A percentile compares a stretch with the other conserved stretches of the same genome.
Conservation (phyloP, 2,113 vertebrate genomes). For the Chauna torquata region DNA sequence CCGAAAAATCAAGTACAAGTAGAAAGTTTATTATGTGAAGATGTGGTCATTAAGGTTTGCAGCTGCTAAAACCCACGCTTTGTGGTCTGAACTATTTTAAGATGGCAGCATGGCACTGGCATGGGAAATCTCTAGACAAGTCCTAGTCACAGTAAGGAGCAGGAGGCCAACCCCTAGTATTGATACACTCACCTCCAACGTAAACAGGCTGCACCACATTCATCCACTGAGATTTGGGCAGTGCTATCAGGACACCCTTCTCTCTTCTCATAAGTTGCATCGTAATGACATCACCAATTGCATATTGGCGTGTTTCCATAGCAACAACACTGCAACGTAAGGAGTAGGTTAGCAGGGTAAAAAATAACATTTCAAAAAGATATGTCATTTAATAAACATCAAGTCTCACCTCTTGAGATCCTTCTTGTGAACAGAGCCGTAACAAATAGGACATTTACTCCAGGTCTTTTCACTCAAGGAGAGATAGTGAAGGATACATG, state of each 20-base stretch:
- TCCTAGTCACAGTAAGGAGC: background rate
- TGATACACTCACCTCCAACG: slow-evolving; percentile 82
- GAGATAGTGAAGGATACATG: slow-evolving; percentile 96
- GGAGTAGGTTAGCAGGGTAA: background rate
- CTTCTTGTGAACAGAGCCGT: slow-evolving; percentile 88
- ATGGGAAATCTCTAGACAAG: background rate
- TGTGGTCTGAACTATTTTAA: background rate
- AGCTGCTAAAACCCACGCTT: background rate
- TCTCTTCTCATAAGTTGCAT: slow-evolving; percentile 96
- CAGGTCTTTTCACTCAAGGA: slow-evolving; percentile 94
- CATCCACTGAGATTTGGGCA: slow-evolving; percentile 94
- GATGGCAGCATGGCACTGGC: background rate
- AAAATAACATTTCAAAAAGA: background rate
- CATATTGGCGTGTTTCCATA: slow-evolving; percentile 92
- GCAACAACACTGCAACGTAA: slow-evolving; percentile 87
- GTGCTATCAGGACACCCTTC: slow-evolving; percentile 91
- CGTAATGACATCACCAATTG: slow-evolving; percentile 89
- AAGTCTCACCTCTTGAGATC: slow-evolving; percentile 92
- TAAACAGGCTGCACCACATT: slow-evolving; percentile 92
- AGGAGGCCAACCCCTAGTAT: background rate
- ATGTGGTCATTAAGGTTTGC: background rate
- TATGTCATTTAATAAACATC: background rate
- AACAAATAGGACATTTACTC: slow-evolving; percentile 98
- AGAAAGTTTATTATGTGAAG: background rate
- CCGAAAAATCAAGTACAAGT: background rate